Base-by-base conservation (phyloP, 2,797 vertebrate species). In the Choloepus didactylus region DNA sequence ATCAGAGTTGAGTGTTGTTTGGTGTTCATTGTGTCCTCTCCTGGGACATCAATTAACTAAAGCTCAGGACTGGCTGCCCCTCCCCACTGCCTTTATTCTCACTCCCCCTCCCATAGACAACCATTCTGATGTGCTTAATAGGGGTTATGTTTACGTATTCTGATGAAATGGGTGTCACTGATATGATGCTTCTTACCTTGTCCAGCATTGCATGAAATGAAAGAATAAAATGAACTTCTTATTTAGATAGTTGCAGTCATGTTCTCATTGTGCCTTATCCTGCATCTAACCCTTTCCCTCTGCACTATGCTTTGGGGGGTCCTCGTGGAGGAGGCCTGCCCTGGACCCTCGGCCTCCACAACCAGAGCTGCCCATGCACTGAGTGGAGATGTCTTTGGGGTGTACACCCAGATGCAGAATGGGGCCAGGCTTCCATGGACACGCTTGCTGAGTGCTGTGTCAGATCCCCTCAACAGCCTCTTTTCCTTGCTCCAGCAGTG, bases 61-160 rank as follows among this genome's bases (percentile, higher is more conserved):
- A 15, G 54, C 69, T 29, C 9, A 80, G 83, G 2, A 27, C 35
- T 18, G 35, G 54, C 5, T 11, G 21, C 2, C 3, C 18, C 3
- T n/a, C 38, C 9, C 23, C 11, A 18, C 6, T 10, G 8, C 14
- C 54, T 60, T 66, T 21, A n/a, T 9, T 19, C 0, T 10, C 7
- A 0, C 14, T 23, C 2, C 21, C 67, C 4, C 10, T 38, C 29
- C 46, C 29, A 6, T 15, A 60, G 31, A 15, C 1, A 3, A 60
- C 18, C 27, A 7, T 41, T n/a, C 19, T 56, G 31, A 59, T 41
- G 62, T 56, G 31, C 21, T n/a, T 4, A n/a, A 27, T n/a, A n/a
- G 64, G 23, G 27, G 49, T 35, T 59, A 38, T 49, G 60, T 59
- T 60, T 29, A 49, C 12, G 16, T 27, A 12, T 51, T 49, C 54